phyloP scores from a whole-genome alignment of 2,797 vertebrate genomes.

The Chaetophractus vellerosus region DNA sequence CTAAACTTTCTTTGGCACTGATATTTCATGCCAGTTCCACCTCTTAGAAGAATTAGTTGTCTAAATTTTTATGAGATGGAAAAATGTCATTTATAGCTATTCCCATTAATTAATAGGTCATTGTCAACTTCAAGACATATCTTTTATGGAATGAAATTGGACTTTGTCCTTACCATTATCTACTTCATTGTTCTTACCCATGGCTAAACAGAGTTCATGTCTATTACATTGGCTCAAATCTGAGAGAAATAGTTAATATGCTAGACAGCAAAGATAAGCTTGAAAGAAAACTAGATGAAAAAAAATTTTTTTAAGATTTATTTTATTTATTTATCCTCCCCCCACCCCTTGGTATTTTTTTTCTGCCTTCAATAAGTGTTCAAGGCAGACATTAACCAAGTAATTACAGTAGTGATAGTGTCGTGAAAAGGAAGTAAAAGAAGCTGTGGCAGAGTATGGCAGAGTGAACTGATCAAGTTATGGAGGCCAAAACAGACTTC shows the following conservation, averaged over 20 bases:
- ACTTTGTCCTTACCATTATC: constrained; percentile 19
- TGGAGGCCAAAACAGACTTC: not conserved
- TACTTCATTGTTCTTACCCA: constrained; percentile 40
- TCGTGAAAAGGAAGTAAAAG: not conserved
- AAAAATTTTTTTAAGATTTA: not conserved
- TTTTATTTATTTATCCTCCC: too few species aligned
- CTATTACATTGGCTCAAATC: constrained; percentile 50
- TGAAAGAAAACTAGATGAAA: constrained; percentile 70
- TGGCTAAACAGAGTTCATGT: constrained; percentile 2
- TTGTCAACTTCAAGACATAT: constrained; percentile 45
- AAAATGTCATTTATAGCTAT: constrained; percentile 38
- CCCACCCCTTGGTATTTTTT: too few species aligned
- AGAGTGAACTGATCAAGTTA: constrained; percentile 4
- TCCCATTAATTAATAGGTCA: constrained; percentile 37
- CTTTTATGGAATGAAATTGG: not conserved
- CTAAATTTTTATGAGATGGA: constrained; percentile 64
- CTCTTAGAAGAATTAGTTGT: constrained; percentile 41
- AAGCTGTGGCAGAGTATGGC: not conserved
- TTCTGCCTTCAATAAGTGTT: constrained; percentile 26
- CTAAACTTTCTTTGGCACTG: not conserved
- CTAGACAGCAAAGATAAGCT: constrained; percentile 17
- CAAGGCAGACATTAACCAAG: not conserved
- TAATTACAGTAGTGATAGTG: constrained; percentile 31
- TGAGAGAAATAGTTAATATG: constrained; percentile 57
- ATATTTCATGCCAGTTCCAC: constrained; percentile 7